phyloP scores from a whole-genome alignment of 2,797 vertebrate genomes.

The Cynopterus sphinx region DNA sequence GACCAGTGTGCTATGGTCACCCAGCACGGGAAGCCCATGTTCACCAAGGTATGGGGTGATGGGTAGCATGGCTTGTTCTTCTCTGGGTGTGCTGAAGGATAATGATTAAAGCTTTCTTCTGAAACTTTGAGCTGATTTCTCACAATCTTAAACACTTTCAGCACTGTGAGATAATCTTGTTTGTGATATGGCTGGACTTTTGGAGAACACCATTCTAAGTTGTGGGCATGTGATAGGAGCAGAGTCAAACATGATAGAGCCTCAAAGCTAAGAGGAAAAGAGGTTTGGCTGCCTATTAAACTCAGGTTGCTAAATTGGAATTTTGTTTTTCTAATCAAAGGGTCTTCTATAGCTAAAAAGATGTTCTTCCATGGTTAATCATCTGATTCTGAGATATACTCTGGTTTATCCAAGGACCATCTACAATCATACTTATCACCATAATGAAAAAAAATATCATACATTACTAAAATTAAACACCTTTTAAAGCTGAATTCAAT shows the following conservation, averaged over 20 bases:
- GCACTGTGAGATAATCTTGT: conserved; percentile 57
- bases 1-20: conserved; percentile 99
- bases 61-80: not conserved
- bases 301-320: not conserved
- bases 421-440: not conserved
- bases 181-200: conserved; percentile 52
- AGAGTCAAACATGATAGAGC: conserved; percentile 13
- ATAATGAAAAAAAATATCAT: not conserved
- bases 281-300: not conserved
- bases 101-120: conserved; percentile 64
- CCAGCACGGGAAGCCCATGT: conserved; percentile 99
- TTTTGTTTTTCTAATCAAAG: not conserved
- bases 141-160: conserved; percentile 55
- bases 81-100: not conserved
- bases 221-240: not conserved
- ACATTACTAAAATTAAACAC: not conserved
- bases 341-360: not conserved
- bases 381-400: not conserved
- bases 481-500: conserved; percentile 2
- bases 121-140: conserved; percentile 66
- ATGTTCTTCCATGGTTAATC: not conserved
- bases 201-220: conserved; percentile 22
- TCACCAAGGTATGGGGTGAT: conserved; percentile 94
- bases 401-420: not conserved
- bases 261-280: not conserved